Conservation (phyloP, 2,888 invertebrate genomes). For the Agrilus biguttatus region DNA sequence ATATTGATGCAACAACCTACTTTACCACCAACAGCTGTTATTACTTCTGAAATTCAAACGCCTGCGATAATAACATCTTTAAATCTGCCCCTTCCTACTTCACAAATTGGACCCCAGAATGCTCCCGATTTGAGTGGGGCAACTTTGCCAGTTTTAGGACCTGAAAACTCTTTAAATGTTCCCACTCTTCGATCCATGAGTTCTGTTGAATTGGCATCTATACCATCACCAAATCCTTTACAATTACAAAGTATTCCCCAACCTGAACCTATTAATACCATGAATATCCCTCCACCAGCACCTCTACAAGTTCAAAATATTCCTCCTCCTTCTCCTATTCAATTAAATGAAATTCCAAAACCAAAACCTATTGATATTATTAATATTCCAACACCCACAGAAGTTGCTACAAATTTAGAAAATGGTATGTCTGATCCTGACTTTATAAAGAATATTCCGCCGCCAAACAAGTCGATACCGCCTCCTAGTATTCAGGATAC, state of each 20-base stretch:
- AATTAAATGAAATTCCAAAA: conserved; percentile 44
- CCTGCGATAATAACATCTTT: conserved; percentile 13
- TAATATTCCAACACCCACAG: conserved; percentile 37
- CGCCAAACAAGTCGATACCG: conserved; percentile 30
- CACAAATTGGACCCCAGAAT: conserved; percentile 8
- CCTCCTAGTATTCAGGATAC: conserved; percentile 24
- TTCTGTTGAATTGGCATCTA: conserved; percentile 22
- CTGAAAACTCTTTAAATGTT: conserved; percentile 18
- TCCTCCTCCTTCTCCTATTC: conserved; percentile 44
- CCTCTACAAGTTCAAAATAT: conserved; percentile 41
- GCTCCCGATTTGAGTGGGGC: conserved; percentile 3
- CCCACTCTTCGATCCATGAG: conserved; percentile 17
- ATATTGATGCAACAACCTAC: conserved; percentile 8
- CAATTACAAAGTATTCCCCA: conserved; percentile 32
- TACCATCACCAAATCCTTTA: conserved; percentile 32
- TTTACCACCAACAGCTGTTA: conserved; percentile 6
- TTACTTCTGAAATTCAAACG: conserved; percentile 23
- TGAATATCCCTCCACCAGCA: conserved; percentile 32
- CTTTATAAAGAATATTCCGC: conserved; percentile 31
- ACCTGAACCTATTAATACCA: conserved; percentile 40
- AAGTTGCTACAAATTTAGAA: conserved; percentile 13
- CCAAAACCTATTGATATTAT: conserved; percentile 45
- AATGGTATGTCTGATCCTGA: conserved; percentile 23
- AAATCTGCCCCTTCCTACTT: conserved; percentile 5
- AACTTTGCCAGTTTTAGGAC: conserved; percentile 3